Conservation (phyloP, 2,888 invertebrate genomes). For the Caenorhabditis sp. region DNA sequence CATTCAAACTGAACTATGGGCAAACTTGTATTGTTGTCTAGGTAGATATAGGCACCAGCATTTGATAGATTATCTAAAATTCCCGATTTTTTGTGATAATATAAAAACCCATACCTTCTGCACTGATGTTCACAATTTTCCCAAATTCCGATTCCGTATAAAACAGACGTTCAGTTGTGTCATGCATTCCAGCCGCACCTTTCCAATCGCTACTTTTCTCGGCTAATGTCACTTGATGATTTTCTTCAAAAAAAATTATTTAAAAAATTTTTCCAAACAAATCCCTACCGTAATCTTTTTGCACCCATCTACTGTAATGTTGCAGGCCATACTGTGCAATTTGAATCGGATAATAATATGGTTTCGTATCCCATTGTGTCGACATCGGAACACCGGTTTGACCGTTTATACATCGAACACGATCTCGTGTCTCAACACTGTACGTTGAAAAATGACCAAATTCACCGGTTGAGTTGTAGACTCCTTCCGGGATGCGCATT, state of each 20-base stretch:
- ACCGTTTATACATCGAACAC: slow-evolving; percentile 94
- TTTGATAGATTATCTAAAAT: slow-evolving; percentile 43
- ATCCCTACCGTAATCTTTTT: too few relatives aligned
- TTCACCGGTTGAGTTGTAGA: slow-evolving; percentile 85
- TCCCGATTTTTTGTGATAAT: too few relatives aligned
- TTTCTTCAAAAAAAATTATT: slow-evolving; percentile 3
- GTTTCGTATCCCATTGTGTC: slow-evolving; percentile 94
- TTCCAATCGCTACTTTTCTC: slow-evolving; percentile 47
- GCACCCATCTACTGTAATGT: slow-evolving; percentile 84
- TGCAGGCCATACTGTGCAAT: slow-evolving; percentile 97
- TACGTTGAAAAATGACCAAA: slow-evolving; percentile 97
- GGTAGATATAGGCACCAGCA: slow-evolving; percentile 51
- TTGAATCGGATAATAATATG: slow-evolving; percentile 97
- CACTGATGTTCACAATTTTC: slow-evolving; percentile 45
- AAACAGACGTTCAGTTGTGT: slow-evolving; percentile 50
- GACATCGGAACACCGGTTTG: slow-evolving; percentile 87
- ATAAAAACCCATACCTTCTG: slow-evolving; percentile 42
- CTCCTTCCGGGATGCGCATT: slow-evolving; percentile 51
- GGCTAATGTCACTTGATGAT: slow-evolving; percentile 9
- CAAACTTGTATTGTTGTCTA: slow-evolving; percentile 42
- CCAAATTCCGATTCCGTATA: slow-evolving; percentile 36
- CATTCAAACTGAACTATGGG: slow-evolving; percentile 50
- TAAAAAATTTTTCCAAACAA: too few relatives aligned
- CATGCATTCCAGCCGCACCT: slow-evolving; percentile 45
- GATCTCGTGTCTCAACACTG: slow-evolving; percentile 92